Conservation (phyloP, 2,797 vertebrate genomes). For the Cephalopachus bancanus region DNA sequence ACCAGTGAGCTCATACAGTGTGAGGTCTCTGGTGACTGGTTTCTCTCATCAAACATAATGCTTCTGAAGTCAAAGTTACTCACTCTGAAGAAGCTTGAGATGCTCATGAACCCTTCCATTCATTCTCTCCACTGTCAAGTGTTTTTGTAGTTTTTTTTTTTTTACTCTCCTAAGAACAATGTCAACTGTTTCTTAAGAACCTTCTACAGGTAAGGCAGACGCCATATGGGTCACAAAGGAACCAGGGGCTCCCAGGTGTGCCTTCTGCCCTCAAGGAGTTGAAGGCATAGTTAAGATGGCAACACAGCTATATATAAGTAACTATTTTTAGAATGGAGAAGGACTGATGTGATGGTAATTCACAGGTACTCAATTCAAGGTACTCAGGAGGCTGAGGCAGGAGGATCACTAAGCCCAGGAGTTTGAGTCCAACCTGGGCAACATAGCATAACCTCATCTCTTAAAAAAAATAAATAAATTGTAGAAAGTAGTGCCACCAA, state of each 20-base stretch:
- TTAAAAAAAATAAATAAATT: too few species aligned
- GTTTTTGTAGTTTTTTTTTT: neutral
- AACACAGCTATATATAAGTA: neutral
- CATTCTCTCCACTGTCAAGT: neutral
- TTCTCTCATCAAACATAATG: neutral
- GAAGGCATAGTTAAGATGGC: neutral
- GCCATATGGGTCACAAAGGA: neutral
- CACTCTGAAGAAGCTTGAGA: constrained; percentile 10
- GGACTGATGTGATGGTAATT: neutral
- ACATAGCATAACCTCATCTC: neutral
- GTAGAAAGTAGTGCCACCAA: neutral
- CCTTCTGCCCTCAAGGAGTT: neutral
- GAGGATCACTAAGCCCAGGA: neutral
- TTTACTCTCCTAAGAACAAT: too few species aligned
- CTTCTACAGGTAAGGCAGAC: neutral
- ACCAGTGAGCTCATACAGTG: neutral
- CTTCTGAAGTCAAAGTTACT: neutral
- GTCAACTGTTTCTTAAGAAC: neutral
- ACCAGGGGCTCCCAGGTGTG: neutral
- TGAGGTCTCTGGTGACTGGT: neutral
- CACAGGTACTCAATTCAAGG: neutral
- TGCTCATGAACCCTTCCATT: neutral
- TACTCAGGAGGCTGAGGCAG: neutral
- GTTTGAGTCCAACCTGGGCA: neutral
- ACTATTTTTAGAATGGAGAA: neutral